These are phyloP conservation scores for Akabosia matsudoensis DNA, from an alignment of 1,140 invertebrate genomes.

Conservation along the genomic window DNA sequence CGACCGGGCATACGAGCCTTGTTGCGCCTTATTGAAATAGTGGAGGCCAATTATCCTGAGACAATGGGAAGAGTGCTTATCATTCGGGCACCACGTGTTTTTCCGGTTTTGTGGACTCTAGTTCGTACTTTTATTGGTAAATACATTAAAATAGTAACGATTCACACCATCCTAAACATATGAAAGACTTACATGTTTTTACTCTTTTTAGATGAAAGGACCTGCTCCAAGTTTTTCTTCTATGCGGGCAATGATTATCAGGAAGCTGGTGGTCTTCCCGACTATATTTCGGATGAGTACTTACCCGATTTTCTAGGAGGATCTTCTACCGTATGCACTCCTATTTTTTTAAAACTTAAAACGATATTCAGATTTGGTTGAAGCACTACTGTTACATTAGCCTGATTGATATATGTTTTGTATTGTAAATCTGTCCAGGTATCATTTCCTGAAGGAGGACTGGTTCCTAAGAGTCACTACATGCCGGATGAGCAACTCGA, in stretches of 20 bases:
- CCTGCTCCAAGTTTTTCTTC: conserved; percentile 89
- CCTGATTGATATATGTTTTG: too few relatives aligned
- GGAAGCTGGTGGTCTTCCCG: conserved; percentile 69
- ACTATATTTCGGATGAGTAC: conserved; percentile 80
- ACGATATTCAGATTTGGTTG: too few relatives aligned
- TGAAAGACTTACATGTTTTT: background rate
- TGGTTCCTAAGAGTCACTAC: conserved; percentile 86
- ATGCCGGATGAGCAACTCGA: conserved; percentile 65
- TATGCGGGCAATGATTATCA: conserved; percentile 79
- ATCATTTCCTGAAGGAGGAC: conserved; percentile 76
- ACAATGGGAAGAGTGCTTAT: conserved; percentile 71
- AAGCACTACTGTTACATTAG: too few relatives aligned
- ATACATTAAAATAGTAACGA: conserved; percentile 43
- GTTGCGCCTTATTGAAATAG: conserved; percentile 89
- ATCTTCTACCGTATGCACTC: conserved; percentile 69
- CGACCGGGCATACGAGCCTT: conserved; percentile 70
- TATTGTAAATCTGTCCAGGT: conserved; percentile 59
- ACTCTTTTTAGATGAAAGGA: conserved; percentile 77
- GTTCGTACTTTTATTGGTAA: conserved; percentile 90
- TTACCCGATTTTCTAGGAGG: conserved; percentile 91
- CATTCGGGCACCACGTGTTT: conserved; percentile 79
- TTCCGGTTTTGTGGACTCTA: conserved; percentile 95
- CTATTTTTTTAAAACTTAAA: conserved; percentile 20
- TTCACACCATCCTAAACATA: background rate
- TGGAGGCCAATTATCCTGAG: conserved; percentile 94